Conservation (phyloP, 2,888 invertebrate species). For the Nymphalis polychloros region DNA sequence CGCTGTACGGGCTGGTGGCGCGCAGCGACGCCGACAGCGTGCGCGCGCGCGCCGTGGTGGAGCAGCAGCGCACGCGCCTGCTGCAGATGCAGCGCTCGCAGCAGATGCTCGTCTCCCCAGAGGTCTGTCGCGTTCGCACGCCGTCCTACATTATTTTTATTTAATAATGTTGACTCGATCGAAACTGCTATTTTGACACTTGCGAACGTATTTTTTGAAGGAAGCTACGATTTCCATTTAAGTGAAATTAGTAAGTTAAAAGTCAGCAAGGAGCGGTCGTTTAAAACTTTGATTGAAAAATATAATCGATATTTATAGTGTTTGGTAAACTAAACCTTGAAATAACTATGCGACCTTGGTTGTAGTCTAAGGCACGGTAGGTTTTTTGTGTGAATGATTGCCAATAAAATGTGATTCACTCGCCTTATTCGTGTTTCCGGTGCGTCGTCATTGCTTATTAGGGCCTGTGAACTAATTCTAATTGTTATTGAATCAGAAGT, state of each 20-base stretch:
- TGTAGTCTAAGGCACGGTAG: constrained; percentile 24
- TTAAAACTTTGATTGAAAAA: background rate
- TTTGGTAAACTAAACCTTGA: constrained; percentile 25
- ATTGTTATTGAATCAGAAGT: background rate
- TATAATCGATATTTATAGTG: constrained; percentile 11
- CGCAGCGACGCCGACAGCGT: constrained; percentile 60
- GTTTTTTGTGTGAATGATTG: constrained; percentile 33
- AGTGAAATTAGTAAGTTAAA: background rate
- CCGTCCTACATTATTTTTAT: background rate
- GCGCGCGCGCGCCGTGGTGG: constrained; percentile 79
- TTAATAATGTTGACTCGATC: background rate
- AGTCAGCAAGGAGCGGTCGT: background rate
- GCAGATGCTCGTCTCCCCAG: constrained; percentile 86
- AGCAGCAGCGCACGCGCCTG: constrained; percentile 85
- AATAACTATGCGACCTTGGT: constrained; percentile 33
- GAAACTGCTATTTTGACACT: background rate
- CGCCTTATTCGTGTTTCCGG: constrained; percentile 36
- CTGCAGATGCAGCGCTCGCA: constrained; percentile 91
- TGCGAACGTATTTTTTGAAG: no score
- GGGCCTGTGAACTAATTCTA: constrained; percentile 11
- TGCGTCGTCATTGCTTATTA: constrained; percentile 18
- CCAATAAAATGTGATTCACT: constrained; percentile 38
- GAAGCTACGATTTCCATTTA: background rate
- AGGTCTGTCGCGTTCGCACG: constrained; percentile 48
- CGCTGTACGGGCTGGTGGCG: constrained; percentile 39